A percentile compares a stretch with the other conserved stretches of the same genome.
These are phyloP conservation scores for Reticulitermes lucifugus DNA, from an alignment of 2,888 invertebrate species.

Conservation along the genomic window DNA sequence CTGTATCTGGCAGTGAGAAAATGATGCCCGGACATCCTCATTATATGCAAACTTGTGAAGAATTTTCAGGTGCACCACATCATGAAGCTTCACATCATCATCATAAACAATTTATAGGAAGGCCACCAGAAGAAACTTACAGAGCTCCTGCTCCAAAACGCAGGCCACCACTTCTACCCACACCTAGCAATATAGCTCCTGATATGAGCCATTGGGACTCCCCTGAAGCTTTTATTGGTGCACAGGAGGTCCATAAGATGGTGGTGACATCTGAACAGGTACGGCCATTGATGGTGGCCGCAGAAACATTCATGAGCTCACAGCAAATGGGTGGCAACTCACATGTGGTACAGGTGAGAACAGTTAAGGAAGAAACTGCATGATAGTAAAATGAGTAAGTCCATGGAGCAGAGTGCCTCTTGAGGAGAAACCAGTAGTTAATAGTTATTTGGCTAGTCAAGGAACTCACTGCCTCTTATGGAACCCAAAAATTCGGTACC, in stretches of 20 bases:
- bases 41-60: constrained; percentile 30
- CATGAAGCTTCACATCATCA: constrained; percentile 7
- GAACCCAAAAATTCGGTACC: too few relatives aligned
- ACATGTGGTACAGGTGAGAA: constrained; percentile 55
- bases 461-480: too few relatives aligned
- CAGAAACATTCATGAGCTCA: background rate
- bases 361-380: too few relatives aligned
- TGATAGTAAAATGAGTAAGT: too few relatives aligned
- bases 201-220: constrained; percentile 49
- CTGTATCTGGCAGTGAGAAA: background rate
- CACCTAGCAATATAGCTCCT: constrained; percentile 37
- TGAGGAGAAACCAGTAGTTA: too few relatives aligned
- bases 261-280: background rate
- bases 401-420: too few relatives aligned
- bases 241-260: constrained; percentile 28
- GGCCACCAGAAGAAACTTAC: background rate
- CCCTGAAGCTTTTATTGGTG: constrained; percentile 50
- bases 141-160: constrained; percentile 17
- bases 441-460: too few relatives aligned
- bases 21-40: background rate
- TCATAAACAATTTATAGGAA: background rate
- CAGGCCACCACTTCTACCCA: constrained; percentile 45
- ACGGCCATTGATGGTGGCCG: background rate
- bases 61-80: constrained; percentile 11
- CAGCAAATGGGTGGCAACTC: constrained; percentile 46